Conservation (phyloP, 2,113 vertebrate species). For the Centropristis striata region DNA sequence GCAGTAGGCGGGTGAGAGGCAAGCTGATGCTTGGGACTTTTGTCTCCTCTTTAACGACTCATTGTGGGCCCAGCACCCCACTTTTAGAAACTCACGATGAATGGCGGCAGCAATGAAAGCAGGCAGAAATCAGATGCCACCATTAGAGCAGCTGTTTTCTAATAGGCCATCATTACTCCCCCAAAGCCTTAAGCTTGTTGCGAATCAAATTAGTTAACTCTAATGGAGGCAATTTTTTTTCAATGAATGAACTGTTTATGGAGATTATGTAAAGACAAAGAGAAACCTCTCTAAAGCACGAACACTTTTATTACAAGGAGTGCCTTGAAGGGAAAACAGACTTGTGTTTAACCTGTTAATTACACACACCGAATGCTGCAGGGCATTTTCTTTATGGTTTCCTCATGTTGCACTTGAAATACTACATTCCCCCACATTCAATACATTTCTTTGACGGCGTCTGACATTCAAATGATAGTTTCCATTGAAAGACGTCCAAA, state of each 20-base stretch:
- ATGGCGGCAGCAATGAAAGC: background rate
- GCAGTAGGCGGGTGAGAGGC: background rate
- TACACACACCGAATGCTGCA: slow-evolving; percentile 31
- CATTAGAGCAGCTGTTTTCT: background rate
- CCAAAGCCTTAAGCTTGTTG: background rate
- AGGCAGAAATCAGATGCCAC: slow-evolving; percentile 12
- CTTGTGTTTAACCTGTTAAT: slow-evolving; percentile 8
- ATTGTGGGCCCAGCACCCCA: background rate
- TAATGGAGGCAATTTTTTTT: background rate
- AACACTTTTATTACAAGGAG: slow-evolving; percentile 33
- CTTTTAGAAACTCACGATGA: background rate
- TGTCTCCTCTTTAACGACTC: background rate
- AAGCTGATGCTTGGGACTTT: background rate
- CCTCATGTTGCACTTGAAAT: slow-evolving; percentile 10
- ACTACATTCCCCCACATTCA: slow-evolving; percentile 30
- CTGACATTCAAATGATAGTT: background rate
- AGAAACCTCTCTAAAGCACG: slow-evolving; percentile 23
- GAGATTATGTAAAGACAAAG: slow-evolving; percentile 14
- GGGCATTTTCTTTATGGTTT: background rate
- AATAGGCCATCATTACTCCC: background rate
- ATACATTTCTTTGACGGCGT: background rate
- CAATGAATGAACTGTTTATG: background rate
- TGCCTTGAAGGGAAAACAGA: slow-evolving; percentile 25
- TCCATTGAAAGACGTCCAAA: background rate
- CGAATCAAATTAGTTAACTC: background rate